These are phyloP conservation scores for Mus caroli DNA, from an alignment of 2,797 vertebrate genomes.

Conservation along the genomic window DNA sequence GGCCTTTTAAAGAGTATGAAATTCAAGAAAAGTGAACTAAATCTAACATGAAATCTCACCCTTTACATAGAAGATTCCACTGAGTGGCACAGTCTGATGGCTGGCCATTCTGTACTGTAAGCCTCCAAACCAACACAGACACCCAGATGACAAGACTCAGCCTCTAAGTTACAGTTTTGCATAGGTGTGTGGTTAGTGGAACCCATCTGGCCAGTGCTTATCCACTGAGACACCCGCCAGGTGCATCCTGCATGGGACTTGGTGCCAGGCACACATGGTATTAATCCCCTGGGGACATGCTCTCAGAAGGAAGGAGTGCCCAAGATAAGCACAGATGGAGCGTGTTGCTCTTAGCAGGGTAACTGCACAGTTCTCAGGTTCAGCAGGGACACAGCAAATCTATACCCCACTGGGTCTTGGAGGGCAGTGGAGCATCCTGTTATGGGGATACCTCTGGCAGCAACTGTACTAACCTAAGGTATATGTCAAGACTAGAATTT, in stretches of 20 bases:
- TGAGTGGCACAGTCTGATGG: not conserved
- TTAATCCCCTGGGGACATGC: not conserved
- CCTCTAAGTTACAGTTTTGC: not conserved
- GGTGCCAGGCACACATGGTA: not conserved
- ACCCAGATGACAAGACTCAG: not conserved
- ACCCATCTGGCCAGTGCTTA: not conserved
- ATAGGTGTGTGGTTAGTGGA: no score
- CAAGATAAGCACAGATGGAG: not conserved
- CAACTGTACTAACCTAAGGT: not conserved
- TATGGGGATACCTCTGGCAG: not conserved
- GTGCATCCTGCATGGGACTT: not conserved
- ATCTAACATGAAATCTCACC: not conserved
- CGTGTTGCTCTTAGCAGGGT: not conserved
- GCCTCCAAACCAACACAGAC: not conserved
- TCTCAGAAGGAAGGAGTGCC: not conserved
- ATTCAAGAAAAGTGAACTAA: not conserved
- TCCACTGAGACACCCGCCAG: not conserved
- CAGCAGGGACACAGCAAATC: not conserved
- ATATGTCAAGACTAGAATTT: not conserved
- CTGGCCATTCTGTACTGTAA: not conserved
- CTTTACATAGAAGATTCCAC: not conserved
- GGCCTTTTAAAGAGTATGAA: not conserved
- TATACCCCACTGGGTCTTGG: rapidly evolving
- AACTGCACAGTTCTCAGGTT: not conserved
- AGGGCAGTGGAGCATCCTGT: no score